These are phyloP conservation scores for Epizoanthus illoricatus DNA, from an alignment of 92 coral and sea anemone genomes.

Conservation along the genomic window DNA sequence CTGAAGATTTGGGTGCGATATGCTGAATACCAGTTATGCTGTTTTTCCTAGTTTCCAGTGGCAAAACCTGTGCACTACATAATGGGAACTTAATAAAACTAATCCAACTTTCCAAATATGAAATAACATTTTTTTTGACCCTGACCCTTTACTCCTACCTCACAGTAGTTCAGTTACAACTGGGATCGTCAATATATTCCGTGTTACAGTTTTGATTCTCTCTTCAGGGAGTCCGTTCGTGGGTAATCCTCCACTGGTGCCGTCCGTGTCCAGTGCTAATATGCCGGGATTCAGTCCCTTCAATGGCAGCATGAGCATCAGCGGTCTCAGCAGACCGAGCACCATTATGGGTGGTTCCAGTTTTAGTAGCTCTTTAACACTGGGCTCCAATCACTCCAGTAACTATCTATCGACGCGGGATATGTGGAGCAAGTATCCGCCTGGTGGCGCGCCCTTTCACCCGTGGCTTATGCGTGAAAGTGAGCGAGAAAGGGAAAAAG, in stretches of 20 bases:
- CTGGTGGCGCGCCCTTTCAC: conserved; percentile 53
- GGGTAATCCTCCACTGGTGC: conserved; percentile 49
- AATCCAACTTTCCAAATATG: too few relatives aligned
- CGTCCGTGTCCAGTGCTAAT: conserved; percentile 59
- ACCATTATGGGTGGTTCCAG: conserved; percentile 65
- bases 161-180: not conserved
- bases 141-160: not conserved
- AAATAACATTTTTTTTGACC: too few relatives aligned
- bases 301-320: conserved; percentile 24
- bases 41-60: too few relatives aligned
- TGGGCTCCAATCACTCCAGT: conserved; percentile 60
- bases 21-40: too few relatives aligned
- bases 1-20: too few relatives aligned
- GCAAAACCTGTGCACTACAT: too few relatives aligned
- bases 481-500: conserved; percentile 74
- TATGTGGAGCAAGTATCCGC: conserved; percentile 69
- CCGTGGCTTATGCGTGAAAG: conserved; percentile 79
- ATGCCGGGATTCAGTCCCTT: conserved; percentile 50
- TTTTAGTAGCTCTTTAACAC: conserved; percentile 47
- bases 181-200: not conserved
- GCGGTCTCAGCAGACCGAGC: conserved; percentile 58
- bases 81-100: too few relatives aligned
- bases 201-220: too few relatives aligned
- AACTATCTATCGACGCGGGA: conserved; percentile 51
- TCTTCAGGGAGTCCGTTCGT: conserved; percentile 40